phyloP scores from a whole-genome alignment of 1,140 invertebrate genomes.

The Drosophila sechellia region DNA sequence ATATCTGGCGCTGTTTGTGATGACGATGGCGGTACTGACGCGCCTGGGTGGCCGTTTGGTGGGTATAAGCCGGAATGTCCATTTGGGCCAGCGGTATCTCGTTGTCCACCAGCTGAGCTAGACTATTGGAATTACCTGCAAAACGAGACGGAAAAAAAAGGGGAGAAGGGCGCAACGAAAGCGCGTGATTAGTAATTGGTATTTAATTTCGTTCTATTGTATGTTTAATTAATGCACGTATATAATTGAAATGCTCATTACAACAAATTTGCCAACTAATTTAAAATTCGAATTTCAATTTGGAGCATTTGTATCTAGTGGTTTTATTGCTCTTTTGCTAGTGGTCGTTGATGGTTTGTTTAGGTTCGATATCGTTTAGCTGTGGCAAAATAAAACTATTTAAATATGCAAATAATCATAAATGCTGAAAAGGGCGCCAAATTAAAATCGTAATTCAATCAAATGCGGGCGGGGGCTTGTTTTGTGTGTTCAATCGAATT shows the following conservation, averaged over 20 bases:
- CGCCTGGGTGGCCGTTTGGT: slow-evolving; percentile 64
- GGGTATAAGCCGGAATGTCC: slow-evolving; percentile 68
- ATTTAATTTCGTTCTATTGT: slow-evolving; percentile 23
- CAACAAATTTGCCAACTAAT: slow-evolving; percentile 81
- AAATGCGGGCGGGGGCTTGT: slow-evolving; percentile 2
- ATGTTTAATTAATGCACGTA: slow-evolving; percentile 70
- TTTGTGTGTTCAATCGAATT: slow-evolving; percentile 20
- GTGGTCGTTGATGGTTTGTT: slow-evolving; percentile 30
- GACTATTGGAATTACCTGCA: slow-evolving; percentile 87
- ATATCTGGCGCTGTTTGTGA: slow-evolving; percentile 68
- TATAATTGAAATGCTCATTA: slow-evolving; percentile 73
- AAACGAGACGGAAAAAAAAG: slow-evolving; percentile 23
- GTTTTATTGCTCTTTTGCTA: slow-evolving; percentile 39
- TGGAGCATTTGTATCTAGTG: slow-evolving; percentile 55
- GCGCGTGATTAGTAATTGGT: slow-evolving; percentile 27
- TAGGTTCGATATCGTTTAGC: slow-evolving; percentile 31
- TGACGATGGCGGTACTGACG: slow-evolving; percentile 75
- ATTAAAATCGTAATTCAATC: slow-evolving; percentile 67
- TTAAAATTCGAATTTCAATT: slow-evolving; percentile 74
- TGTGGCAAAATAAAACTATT: slow-evolving; percentile 49
- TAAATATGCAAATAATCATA: slow-evolving; percentile 67
- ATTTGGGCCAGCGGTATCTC: slow-evolving; percentile 87
- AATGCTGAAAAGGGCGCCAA: slow-evolving; percentile 66
- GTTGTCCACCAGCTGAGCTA: slow-evolving; percentile 87
- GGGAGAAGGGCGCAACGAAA: slow-evolving; percentile 7